A percentile compares a stretch with the other conserved stretches of the same genome.
Conservation (phyloP, 1,140 invertebrate genomes). For the Ooceraea biroi region DNA sequence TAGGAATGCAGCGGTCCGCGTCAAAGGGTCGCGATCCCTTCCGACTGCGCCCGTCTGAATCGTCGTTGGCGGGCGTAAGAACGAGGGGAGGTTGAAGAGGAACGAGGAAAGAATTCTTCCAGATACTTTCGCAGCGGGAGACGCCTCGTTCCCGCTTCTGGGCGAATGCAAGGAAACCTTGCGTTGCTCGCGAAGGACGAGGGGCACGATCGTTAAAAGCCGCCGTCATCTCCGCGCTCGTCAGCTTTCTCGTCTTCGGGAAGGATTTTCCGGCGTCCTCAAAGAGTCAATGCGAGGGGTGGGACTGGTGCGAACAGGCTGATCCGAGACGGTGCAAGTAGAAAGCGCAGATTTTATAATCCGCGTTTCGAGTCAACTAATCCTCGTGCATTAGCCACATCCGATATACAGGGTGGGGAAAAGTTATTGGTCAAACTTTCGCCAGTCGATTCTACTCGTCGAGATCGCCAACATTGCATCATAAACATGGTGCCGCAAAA, state of each 20-base stretch:
- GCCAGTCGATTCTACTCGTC: too few relatives aligned
- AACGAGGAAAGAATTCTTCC: slow-evolving; percentile 59
- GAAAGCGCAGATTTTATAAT: slow-evolving; percentile 1
- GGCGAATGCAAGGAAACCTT: slow-evolving; percentile 28
- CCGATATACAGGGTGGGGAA: too few relatives aligned
- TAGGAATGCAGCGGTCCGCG: slow-evolving; percentile 26
- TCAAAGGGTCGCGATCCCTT: slow-evolving; percentile 57
- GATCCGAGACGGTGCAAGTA: background rate
- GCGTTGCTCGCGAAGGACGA: slow-evolving; percentile 35
- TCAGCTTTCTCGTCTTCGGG: slow-evolving; percentile 12
- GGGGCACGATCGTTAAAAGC: slow-evolving; percentile 62
- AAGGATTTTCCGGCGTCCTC: slow-evolving; percentile 19
- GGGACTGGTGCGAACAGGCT: too few relatives aligned
- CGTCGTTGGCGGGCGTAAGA: background rate
- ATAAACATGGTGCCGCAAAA: too few relatives aligned
- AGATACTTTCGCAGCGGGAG: slow-evolving; percentile 50
- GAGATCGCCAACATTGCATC: too few relatives aligned
- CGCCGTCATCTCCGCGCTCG: slow-evolving; percentile 29
- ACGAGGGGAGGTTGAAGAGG: background rate
- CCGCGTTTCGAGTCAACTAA: background rate
- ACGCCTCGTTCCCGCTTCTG: slow-evolving; percentile 22
- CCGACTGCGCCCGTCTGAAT: slow-evolving; percentile 36
- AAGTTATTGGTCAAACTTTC: too few relatives aligned
- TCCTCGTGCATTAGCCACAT: background rate
- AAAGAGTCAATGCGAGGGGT: background rate